These are phyloP conservation scores for Hydrolagus affinis DNA, from an alignment of 2,113 vertebrate genomes.

Conservation along the genomic window DNA sequence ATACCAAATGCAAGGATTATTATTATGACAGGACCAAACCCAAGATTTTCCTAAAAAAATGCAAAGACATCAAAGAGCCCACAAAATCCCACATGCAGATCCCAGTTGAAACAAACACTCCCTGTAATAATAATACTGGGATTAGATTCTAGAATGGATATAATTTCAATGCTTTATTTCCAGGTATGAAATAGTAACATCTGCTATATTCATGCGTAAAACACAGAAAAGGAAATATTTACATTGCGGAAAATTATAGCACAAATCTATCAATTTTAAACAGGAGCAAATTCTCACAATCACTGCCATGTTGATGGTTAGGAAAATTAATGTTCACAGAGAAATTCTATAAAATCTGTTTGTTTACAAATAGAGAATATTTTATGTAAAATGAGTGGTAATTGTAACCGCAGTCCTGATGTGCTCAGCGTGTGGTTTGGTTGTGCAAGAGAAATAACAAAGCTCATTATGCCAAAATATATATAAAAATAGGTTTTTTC, in stretches of 20 bases:
- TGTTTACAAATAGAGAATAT: neutral
- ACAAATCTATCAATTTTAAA: slow-evolving; percentile 5
- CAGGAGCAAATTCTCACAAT: neutral
- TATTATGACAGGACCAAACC: no score
- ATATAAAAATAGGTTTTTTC: slow-evolving; percentile 25
- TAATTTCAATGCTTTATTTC: neutral
- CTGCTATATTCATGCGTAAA: neutral
- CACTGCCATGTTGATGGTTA: neutral
- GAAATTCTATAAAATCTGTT: neutral
- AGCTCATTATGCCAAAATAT: slow-evolving; percentile 11
- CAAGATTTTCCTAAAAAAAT: no score
- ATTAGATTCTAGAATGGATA: no score
- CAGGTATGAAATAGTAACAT: slow-evolving; percentile 23
- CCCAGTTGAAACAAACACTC: no score
- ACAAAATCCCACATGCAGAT: no score
- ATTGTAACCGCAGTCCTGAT: no score
- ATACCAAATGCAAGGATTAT: no score
- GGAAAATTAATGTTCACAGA: neutral
- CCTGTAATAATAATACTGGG: no score
- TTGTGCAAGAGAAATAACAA: slow-evolving; percentile 20
- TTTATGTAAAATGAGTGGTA: neutral
- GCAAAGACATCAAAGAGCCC: no score
- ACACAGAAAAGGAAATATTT: neutral
- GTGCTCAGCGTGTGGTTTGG: no score
- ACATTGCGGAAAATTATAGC: slow-evolving; percentile 8